phyloP scores from a whole-genome alignment of 2,113 vertebrate species.

The Albula goreensis region DNA sequence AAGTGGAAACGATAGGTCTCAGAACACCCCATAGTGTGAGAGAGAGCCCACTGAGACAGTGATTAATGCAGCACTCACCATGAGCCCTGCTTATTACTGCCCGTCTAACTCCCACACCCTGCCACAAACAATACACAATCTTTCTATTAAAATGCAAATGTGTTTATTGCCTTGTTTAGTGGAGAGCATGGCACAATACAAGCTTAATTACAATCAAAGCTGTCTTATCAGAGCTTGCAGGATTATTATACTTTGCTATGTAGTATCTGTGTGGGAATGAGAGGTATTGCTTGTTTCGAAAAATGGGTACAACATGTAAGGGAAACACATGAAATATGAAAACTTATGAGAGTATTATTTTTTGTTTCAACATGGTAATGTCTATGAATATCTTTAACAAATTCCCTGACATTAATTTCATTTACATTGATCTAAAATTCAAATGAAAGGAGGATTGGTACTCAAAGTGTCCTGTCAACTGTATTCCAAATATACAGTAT shows the following conservation, averaged over 20 bases:
- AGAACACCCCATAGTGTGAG: too few species aligned
- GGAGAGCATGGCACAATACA: neutral
- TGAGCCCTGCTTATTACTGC: neutral
- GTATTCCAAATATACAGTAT: neutral
- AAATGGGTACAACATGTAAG: neutral
- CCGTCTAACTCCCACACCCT: neutral
- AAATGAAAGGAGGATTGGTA: too few species aligned
- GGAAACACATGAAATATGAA: neutral
- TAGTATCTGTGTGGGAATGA: neutral
- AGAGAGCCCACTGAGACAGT: neutral
- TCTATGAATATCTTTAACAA: too few species aligned
- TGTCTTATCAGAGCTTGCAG: neutral
- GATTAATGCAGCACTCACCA: neutral
- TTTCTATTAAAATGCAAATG: neutral
- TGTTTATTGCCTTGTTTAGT: neutral
- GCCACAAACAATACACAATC: neutral
- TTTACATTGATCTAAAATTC: too few species aligned
- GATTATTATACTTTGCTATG: neutral
- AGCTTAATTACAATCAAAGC: too few species aligned
- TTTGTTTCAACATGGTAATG: too few species aligned
- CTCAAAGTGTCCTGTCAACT: neutral
- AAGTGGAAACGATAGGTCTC: too few species aligned
- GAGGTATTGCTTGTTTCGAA: neutral
- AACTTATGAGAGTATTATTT: neutral
- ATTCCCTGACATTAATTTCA: too few species aligned